These are phyloP conservation scores for Luffia ferchaultella DNA, from an alignment of 2,888 invertebrate species.

Conservation along the genomic window DNA sequence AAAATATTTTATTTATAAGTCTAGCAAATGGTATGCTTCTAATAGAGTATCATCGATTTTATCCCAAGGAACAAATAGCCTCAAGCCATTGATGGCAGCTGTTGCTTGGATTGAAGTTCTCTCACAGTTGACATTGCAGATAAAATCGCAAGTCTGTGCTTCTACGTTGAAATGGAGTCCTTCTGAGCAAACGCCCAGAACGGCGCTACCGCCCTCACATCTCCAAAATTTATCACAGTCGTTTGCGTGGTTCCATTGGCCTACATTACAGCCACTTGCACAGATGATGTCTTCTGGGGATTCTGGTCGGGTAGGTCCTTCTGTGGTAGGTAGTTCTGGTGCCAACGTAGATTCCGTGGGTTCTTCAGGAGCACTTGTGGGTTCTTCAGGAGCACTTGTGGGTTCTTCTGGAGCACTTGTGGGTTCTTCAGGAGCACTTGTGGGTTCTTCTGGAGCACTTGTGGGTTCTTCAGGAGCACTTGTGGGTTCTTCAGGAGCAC, in stretches of 20 bases:
- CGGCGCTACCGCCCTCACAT: conserved; percentile 27
- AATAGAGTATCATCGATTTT: conserved; percentile 19
- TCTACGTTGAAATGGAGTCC: conserved; percentile 42
- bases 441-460: too few relatives aligned
- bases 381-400: too few relatives aligned
- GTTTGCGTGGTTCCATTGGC: conserved; percentile 38
- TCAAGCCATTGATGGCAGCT: conserved; percentile 23
- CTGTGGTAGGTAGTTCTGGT: not conserved
- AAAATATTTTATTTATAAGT: too few relatives aligned
- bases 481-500: not conserved
- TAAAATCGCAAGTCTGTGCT: conserved; percentile 39
- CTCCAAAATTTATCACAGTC: conserved; percentile 49
- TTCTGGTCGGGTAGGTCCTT: not conserved
- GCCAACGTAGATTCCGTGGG: too few relatives aligned
- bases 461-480: not conserved
- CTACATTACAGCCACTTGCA: conserved; percentile 29
- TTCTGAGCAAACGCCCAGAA: conserved; percentile 32
- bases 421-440: too few relatives aligned
- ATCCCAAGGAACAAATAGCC: conserved; percentile 33
- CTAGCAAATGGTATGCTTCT: not conserved
- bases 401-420: too few relatives aligned
- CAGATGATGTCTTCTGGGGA: conserved; percentile 18
- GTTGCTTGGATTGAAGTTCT: conserved; percentile 23
- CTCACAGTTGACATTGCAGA: conserved; percentile 33
- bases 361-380: too few relatives aligned